These are phyloP conservation scores for Yponomeuta cagnagella DNA, from an alignment of 2,888 invertebrate species.

Conservation along the genomic window DNA sequence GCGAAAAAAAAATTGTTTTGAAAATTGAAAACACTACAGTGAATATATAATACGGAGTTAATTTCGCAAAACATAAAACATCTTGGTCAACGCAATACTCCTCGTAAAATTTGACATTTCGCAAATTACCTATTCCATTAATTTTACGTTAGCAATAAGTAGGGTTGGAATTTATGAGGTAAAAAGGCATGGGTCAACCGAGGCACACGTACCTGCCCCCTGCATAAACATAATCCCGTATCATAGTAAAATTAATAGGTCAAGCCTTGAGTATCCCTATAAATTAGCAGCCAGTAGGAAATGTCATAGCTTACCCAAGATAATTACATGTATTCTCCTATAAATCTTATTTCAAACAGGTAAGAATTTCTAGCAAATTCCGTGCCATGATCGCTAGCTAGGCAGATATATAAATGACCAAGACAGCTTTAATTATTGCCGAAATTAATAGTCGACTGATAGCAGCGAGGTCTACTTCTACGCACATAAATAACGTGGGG, in stretches of 20 bases:
- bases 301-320: not conserved
- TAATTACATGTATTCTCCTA: not conserved
- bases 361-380: not conserved
- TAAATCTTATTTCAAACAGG: not conserved
- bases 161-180: conserved; percentile 21
- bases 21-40: not conserved
- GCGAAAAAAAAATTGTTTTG: no score
- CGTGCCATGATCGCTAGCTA: not conserved
- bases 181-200: conserved; percentile 12
- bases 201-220: not conserved
- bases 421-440: conserved; percentile 62
- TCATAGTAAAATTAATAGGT: not conserved
- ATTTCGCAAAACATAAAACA: not conserved
- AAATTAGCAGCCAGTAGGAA: not conserved
- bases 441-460: conserved; percentile 64
- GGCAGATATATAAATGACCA: conserved; percentile 43
- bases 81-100: not conserved
- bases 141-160: conserved; percentile 69
- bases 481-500: conserved; percentile 54
- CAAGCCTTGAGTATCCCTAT: not conserved
- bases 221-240: not conserved
- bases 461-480: conserved; percentile 26
- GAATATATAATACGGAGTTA: not conserved
- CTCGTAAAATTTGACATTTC: conserved; percentile 52
- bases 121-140: conserved; percentile 69